Evolutionary conservation across 1,140 invertebrate species (phyloP), one percentile per base, ranked within the genome.

Genomic region (Cheumatopsyche charites): DNA sequence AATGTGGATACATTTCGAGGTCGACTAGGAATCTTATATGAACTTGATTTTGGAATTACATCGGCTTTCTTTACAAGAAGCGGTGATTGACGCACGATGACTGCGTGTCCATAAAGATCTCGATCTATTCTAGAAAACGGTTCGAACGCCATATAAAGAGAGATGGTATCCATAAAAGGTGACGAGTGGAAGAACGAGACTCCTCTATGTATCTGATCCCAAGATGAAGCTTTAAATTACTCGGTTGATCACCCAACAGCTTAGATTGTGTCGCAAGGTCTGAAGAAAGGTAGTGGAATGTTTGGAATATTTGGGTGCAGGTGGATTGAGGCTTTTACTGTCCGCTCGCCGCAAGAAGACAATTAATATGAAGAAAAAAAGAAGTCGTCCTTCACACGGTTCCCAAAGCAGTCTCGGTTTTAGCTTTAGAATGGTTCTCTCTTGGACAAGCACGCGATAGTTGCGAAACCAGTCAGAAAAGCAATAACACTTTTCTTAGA

Each of bases 331-430:
- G 11, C 12, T 58, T 23, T 19, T 58, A 21, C 19, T 58, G 55
- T 2, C 55, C 55, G 25, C 55, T 58, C 13, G 13, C 43, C 11
- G 15, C 43, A 13, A 58, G 55, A 58, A 58, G 55, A 58, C 55
- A 58, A 58, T 23, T n/a, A n/a, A 58, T 19, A 58, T 25, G 21
- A 58, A 5, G 12, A 58, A 58, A 58, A 58, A 58, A 58, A 58
- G 21, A 66, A 26, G 63, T 66, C 66, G 66, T 68, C 66, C 66
- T 68, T 68, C 66, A 68, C 66, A 68, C 36, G 43, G 49, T 68
- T 68, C 66, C 29, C 66, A 68, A 21, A 41, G 66, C 45, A 15
- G 17, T 55, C 29, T 68, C 66, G 63, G 47, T 41, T 45, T 68
- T 36, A 41, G 29, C 47, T n/a, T n/a, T n/a, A 68, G 66, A 68